These are phyloP conservation scores for Metridium senile DNA, from an alignment of 92 coral and sea anemone genomes.

Conservation along the genomic window DNA sequence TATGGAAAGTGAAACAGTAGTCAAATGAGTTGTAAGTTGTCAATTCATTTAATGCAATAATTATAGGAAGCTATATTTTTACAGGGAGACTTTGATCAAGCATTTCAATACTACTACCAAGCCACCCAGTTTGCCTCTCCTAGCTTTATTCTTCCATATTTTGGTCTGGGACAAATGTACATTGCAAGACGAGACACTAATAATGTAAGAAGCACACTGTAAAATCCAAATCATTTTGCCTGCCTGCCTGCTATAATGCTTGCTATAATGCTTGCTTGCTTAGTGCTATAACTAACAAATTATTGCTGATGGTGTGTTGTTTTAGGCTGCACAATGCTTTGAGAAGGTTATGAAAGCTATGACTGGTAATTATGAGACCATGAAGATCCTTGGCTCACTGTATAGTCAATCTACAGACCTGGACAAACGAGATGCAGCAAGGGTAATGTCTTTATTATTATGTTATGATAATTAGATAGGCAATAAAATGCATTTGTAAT, in stretches of 20 bases:
- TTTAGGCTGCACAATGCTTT: constrained; percentile 96
- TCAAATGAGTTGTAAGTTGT: too few relatives aligned
- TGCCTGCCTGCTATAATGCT: too few relatives aligned
- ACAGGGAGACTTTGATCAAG: constrained; percentile 94
- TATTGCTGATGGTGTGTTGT: too few relatives aligned
- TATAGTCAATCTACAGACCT: constrained; percentile 93
- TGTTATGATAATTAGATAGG: too few relatives aligned
- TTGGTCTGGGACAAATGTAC: constrained; percentile 99
- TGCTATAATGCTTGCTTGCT: too few relatives aligned
- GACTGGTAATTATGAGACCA: constrained; percentile 96
- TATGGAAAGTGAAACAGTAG: too few relatives aligned
- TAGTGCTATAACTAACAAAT: too few relatives aligned
- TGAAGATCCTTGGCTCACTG: constrained; percentile 96
- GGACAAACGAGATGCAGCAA: constrained; percentile 91
- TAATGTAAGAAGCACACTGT: constrained; percentile 80
- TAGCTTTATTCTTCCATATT: constrained; percentile 89
- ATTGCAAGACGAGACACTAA: constrained; percentile 94
- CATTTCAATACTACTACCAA: constrained; percentile 96
- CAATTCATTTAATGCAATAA: too few relatives aligned
- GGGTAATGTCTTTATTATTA: constrained; percentile 43
- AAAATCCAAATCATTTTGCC: too few relatives aligned
- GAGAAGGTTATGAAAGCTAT: constrained; percentile 97
- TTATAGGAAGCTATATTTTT: too few relatives aligned
- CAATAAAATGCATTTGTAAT: neutral
- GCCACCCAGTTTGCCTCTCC: constrained; percentile 98